These are phyloP conservation scores for Xanthorhoe designata DNA, from an alignment of 2,888 invertebrate species.

Conservation along the genomic window DNA sequence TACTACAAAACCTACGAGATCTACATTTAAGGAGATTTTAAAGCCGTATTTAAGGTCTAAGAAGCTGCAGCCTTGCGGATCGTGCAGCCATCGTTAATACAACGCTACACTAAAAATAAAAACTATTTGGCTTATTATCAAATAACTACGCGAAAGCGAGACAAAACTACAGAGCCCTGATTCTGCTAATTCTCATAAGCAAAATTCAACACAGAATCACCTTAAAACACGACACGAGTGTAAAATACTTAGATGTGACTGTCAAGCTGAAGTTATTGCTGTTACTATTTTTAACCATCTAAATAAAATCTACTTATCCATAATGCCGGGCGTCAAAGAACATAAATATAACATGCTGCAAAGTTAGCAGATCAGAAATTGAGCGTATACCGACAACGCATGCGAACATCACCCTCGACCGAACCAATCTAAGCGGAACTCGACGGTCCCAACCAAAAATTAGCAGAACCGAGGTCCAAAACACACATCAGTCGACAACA, in stretches of 20 bases:
- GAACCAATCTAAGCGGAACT: constrained; percentile 34
- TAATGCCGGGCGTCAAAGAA: constrained; percentile 27
- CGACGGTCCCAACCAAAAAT: constrained; percentile 41
- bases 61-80: constrained; percentile 78
- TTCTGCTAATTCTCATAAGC: constrained; percentile 48
- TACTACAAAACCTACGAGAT: constrained; percentile 65
- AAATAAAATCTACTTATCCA: constrained; percentile 18
- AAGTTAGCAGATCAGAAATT: constrained; percentile 33
- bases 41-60: constrained; percentile 58
- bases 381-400: constrained; percentile 39
- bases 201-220: constrained; percentile 31
- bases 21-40: constrained; percentile 56
- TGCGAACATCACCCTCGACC: constrained; percentile 34
- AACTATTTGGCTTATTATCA: constrained; percentile 69
- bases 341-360: constrained; percentile 30
- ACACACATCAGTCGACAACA: constrained; percentile 47
- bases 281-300: constrained; percentile 15
- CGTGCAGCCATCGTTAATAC: constrained; percentile 59
- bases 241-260: constrained; percentile 18
- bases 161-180: constrained; percentile 51
- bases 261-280: constrained; percentile 28
- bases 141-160: constrained; percentile 63
- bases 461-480: constrained; percentile 49
- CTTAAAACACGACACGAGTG: constrained; percentile 28
- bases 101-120: constrained; percentile 66